Evolutionary conservation across 2,797 vertebrate species (phyloP).

Genomic region (Sarcophilus harrisii): DNA sequence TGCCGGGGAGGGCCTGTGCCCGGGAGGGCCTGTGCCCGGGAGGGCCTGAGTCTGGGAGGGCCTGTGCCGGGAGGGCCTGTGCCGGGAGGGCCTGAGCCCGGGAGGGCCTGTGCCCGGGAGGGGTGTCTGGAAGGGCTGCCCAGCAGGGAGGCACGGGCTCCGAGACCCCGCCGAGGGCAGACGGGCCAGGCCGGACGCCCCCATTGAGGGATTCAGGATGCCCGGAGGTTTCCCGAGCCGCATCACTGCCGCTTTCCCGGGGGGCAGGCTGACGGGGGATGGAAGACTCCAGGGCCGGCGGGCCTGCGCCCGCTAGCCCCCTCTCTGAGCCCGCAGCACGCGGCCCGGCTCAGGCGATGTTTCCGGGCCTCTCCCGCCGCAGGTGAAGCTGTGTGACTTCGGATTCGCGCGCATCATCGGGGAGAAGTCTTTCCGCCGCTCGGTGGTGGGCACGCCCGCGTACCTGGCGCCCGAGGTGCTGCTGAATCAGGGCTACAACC

Average conservation of each 20-base stretch:
- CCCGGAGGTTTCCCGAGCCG: background rate
- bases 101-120: too few relatives aligned
- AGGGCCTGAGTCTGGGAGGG: too few relatives aligned
- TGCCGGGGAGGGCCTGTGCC: too few relatives aligned
- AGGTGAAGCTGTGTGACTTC: constrained; percentile 96
- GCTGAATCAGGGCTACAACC: constrained; percentile 95
- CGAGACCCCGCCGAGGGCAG: background rate
- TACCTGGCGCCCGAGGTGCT: constrained; percentile 94
- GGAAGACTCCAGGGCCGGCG: background rate
- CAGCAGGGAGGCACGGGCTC: background rate
- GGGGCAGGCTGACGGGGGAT: background rate
- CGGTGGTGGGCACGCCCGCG: constrained; percentile 94
- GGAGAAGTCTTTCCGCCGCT: constrained; percentile 95
- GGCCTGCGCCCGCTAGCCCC: background rate
- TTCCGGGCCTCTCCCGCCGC: background rate
- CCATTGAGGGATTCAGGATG: background rate
- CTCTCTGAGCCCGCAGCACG: background rate
- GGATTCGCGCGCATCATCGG: constrained; percentile 96
- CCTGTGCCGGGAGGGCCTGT: too few relatives aligned
- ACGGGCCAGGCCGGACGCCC: too few relatives aligned
- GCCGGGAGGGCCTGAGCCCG: too few relatives aligned
- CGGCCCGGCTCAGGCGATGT: background rate
- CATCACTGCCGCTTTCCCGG: background rate
- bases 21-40: too few relatives aligned
- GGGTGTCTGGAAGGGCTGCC: background rate